Base-by-base conservation (phyloP, 2,113 vertebrate species). In the Psephotus haematonotus region DNA sequence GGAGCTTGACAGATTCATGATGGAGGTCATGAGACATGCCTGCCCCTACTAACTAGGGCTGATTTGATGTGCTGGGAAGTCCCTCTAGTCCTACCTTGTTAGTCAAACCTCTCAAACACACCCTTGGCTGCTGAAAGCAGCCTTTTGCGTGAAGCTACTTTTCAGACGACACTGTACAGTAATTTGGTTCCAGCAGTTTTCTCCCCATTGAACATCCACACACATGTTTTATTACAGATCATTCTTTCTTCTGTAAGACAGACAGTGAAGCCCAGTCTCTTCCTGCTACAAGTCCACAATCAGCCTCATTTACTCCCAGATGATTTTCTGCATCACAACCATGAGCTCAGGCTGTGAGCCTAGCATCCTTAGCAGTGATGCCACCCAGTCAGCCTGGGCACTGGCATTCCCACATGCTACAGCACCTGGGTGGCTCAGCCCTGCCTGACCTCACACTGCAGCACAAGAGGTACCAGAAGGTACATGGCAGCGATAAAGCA, bases 1-100 rank as follows among this genome's bases (percentile, higher is more conserved):
- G 65, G 65, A 78, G 77, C 69, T 59, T 81, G 92, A 95, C 92
- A 95, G 88, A 81, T 49, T 86, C 89, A 39, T 52, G 96, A 95
- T 79, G 83, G 86, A 93, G 83, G 91, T 89, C 80, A 78, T 33
- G 10, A 95, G 74, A 59, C 88, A 50, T 44, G 80, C 27, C 91
- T 93, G 57, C 55, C 52, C 39, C 35, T 41, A 70, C 92, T 97
- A 95, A 68, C 83, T 76, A 64, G 64, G 35, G 50, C 77, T 91
- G 69, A 84, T 86, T n/a, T 92, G 91, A 91, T 60, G 55, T 4
- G 55, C 83, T 17, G 35, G 49, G 37, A 88, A 70, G 69, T 82
- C 55, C 27, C 52, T 87, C 35, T 20, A 78, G 80, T 67, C 68
- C 72, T 11, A 4, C 72, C 29, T 68, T 52, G 86, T 78, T 75